A percentile compares a stretch with the other conserved stretches of the same genome.
These are phyloP conservation scores for Erethizon dorsatum DNA, from an alignment of 2,797 vertebrate genomes.

Conservation along the genomic window DNA sequence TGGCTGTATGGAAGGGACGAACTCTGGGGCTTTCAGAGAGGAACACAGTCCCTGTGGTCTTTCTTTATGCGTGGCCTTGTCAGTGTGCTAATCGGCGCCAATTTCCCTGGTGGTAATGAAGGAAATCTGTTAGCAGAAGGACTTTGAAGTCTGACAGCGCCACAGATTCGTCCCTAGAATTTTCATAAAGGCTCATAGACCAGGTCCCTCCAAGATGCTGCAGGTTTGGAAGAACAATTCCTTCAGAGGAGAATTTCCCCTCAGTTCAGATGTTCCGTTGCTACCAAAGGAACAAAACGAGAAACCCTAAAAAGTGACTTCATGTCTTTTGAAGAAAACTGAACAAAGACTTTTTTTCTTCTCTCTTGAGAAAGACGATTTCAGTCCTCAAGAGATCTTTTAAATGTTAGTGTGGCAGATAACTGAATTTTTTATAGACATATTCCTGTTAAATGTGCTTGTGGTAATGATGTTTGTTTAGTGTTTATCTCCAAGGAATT, in stretches of 20 bases:
- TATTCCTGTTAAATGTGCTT: slow-evolving; percentile 72
- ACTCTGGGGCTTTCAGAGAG: slow-evolving; percentile 16
- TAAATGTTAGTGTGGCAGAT: slow-evolving; percentile 47
- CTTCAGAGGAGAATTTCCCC: slow-evolving; percentile 61
- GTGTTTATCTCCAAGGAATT: slow-evolving; percentile 55
- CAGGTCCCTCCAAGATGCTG: not conserved
- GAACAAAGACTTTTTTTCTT: slow-evolving; percentile 45
- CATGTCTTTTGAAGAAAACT: slow-evolving; percentile 62
- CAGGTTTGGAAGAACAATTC: slow-evolving; percentile 11
- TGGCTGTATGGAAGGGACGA: slow-evolving; percentile 40
- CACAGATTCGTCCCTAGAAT: slow-evolving; percentile 63
- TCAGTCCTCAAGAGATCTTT: slow-evolving; percentile 75
- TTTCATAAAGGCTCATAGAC: slow-evolving; percentile 54
- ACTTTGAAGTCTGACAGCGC: slow-evolving; percentile 75
- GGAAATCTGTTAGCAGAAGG: slow-evolving; percentile 77
- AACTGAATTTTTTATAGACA: slow-evolving; percentile 72
- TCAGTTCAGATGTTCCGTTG: not conserved
- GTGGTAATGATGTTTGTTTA: slow-evolving; percentile 74
- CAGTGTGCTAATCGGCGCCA: slow-evolving; percentile 78
- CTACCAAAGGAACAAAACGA: not conserved
- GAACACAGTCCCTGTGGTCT: slow-evolving; percentile 54
- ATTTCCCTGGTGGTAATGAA: slow-evolving; percentile 31
- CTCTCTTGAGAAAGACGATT: slow-evolving; percentile 73
- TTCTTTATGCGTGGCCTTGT: slow-evolving; percentile 69
- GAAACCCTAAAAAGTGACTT: slow-evolving; percentile 23